Percentiles rank a stretch among this genome's conserved stretches.
Evolutionary conservation across 1,140 invertebrate species (phyloP).

Genomic region (Aphelenchoides besseyi): DNA sequence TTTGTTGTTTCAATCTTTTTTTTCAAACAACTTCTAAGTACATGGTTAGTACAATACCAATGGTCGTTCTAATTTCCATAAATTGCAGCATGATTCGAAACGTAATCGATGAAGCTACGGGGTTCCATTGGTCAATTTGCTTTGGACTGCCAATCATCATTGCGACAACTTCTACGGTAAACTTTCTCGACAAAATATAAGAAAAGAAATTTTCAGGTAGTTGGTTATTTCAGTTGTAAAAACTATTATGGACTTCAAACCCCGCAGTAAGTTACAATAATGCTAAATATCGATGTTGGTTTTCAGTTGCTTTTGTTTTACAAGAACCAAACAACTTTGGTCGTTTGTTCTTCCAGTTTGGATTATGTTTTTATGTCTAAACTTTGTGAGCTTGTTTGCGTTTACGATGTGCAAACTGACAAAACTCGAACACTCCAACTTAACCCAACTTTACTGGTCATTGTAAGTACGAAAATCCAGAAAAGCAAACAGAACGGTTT

Average conservation of each 20-base stretch:
- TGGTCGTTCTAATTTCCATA: neutral
- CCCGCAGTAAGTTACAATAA: conserved; percentile 15
- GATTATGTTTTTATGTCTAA: conserved; percentile 4
- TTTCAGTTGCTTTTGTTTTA: conserved; percentile 17
- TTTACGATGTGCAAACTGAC: conserved; percentile 24
- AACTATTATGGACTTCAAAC: conserved; percentile 11
- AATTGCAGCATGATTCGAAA: conserved; percentile 18
- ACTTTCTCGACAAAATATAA: neutral
- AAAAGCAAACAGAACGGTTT: conserved; percentile 9
- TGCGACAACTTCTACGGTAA: neutral
- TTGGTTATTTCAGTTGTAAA: conserved; percentile 9
- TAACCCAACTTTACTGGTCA: conserved; percentile 16
- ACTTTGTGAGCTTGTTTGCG: neutral
- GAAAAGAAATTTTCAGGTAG: neutral
- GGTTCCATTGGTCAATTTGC: conserved; percentile 3
- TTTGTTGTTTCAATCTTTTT: conserved; percentile 13
- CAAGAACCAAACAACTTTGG: conserved; percentile 18
- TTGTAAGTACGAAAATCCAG: conserved; percentile 13
- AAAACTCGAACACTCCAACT: neutral
- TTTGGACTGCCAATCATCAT: neutral
- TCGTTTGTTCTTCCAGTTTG: conserved; percentile 15
- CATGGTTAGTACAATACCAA: neutral
- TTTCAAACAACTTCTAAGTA: neutral
- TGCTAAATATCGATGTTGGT: too few relatives aligned
- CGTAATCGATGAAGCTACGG: neutral